A percentile compares a stretch with the other conserved stretches of the same genome.
These are phyloP conservation scores for Atlantisia rogersi DNA, from an alignment of 2,113 vertebrate species.

Conservation along the genomic window DNA sequence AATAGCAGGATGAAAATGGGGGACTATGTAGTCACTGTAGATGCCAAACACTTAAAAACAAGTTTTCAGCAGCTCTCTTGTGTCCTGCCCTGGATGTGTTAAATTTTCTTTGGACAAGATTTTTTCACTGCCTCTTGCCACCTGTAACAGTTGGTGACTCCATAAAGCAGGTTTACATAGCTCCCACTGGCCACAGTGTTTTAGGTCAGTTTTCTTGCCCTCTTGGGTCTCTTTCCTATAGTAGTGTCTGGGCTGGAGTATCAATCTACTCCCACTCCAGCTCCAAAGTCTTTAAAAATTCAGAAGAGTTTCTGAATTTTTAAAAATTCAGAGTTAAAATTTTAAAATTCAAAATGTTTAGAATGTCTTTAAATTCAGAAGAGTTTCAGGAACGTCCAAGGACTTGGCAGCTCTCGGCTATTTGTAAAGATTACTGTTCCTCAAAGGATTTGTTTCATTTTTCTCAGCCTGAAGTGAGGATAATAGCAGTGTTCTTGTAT, in stretches of 20 bases:
- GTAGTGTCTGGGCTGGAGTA: background rate
- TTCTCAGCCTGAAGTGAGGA: background rate
- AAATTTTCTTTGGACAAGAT: background rate
- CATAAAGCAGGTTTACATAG: background rate
- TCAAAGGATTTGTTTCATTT: background rate
- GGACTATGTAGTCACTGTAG: background rate
- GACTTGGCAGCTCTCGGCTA: background rate
- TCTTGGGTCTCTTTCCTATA: background rate
- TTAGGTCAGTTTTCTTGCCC: background rate
- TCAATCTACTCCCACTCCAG: background rate
- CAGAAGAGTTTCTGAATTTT: too few species aligned
- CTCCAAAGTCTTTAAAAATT: background rate
- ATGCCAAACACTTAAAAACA: background rate
- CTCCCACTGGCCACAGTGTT: background rate
- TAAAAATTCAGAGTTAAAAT: too few species aligned
- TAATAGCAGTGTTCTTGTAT: background rate
- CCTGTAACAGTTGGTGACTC: background rate
- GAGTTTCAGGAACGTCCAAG: background rate
- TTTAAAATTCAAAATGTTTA: too few species aligned
- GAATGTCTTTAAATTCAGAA: background rate
- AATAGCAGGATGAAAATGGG: background rate
- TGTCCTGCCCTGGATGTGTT: background rate
- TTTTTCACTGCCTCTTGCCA: background rate
- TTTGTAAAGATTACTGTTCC: background rate
- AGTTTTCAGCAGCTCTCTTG: background rate